A percentile compares a stretch with the other conserved stretches of the same genome.
Evolutionary conservation across 2,797 vertebrate species (phyloP).

Genomic region (Molossus molossus): DNA sequence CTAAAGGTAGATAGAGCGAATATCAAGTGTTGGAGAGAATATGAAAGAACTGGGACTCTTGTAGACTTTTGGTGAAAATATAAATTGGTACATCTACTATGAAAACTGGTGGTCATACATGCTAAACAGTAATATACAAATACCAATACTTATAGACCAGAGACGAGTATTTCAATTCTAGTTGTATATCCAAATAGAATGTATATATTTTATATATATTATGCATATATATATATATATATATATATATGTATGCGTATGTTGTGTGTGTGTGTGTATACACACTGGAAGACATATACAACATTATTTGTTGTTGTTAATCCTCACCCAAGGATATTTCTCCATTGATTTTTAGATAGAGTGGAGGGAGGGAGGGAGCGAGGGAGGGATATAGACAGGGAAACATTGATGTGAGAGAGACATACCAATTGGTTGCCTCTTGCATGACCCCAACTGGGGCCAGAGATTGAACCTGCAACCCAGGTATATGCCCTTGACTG

Average conservation of each 20-base stretch:
- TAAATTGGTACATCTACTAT: neutral
- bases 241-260: neutral
- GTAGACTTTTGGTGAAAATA: neutral
- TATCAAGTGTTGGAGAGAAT: neutral
- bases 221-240: neutral
- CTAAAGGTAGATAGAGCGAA: neutral
- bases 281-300: neutral
- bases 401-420: too few species aligned
- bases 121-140: neutral
- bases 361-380: too few species aligned
- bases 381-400: too few species aligned
- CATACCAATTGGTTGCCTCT: too few species aligned
- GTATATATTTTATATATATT: neutral
- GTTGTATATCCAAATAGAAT: neutral
- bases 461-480: too few species aligned
- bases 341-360: too few species aligned
- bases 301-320: neutral
- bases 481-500: too few species aligned
- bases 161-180: slow-evolving; percentile 26
- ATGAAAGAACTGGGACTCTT: neutral
- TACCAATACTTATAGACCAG: neutral
- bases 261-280: neutral
- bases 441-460: too few species aligned
- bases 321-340: too few species aligned
- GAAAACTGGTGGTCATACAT: neutral